These are phyloP conservation scores for Chymomyza caudatula DNA, from an alignment of 2,888 invertebrate species.

Conservation along the genomic window DNA sequence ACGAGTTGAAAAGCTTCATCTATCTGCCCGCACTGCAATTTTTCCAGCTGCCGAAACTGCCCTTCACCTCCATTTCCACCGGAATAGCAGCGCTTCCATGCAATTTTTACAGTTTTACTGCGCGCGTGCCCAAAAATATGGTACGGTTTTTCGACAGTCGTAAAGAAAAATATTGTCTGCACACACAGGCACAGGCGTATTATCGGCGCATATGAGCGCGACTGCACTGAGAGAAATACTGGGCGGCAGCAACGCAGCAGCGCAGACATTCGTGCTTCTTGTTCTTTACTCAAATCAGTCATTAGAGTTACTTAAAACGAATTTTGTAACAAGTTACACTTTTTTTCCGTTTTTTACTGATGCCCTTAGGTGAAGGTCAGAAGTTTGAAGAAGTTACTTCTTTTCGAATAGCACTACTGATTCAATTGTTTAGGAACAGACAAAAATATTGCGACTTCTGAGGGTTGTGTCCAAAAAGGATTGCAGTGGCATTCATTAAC, in stretches of 20 bases:
- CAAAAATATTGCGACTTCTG: too few relatives aligned
- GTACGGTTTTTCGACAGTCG: constrained; percentile 41
- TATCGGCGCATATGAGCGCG: background rate
- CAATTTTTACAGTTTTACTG: constrained; percentile 15
- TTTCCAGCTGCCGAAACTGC: constrained; percentile 25
- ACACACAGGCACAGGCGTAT: constrained; percentile 33
- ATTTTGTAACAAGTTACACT: too few relatives aligned
- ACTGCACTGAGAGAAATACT: background rate
- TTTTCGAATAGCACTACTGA: too few relatives aligned
- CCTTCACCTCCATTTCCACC: background rate
- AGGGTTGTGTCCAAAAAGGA: too few relatives aligned
- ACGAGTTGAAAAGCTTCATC: constrained; percentile 13
- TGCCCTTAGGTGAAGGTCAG: too few relatives aligned
- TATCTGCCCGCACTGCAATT: constrained; percentile 30
- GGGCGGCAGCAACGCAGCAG: background rate
- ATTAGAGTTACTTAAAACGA: too few relatives aligned
- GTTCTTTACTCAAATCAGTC: too few relatives aligned
- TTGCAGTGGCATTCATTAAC: too few relatives aligned
- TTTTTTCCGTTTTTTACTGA: too few relatives aligned
- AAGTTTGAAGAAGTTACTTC: too few relatives aligned
- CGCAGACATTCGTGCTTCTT: too few relatives aligned
- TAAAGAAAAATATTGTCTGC: constrained; percentile 65
- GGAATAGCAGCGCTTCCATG: background rate
- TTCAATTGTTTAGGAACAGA: too few relatives aligned
- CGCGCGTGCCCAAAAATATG: constrained; percentile 51